Base-by-base conservation (phyloP, 2,113 vertebrate species). In the Amphilophus citrinellus region DNA sequence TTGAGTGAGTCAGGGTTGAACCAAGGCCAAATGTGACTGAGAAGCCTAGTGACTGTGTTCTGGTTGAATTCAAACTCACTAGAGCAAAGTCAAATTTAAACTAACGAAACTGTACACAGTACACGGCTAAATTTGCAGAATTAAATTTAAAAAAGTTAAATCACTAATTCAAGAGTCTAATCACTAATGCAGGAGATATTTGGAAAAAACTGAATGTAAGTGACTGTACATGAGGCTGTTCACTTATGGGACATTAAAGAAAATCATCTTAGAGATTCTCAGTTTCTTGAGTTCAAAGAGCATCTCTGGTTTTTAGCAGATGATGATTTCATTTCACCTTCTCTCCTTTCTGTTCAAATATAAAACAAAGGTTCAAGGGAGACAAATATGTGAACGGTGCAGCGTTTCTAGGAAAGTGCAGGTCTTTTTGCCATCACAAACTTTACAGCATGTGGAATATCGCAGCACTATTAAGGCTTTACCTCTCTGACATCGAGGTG, bases 401-500 rank as follows among this genome's bases (percentile, higher is more conserved):
- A 35, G 11, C 57, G 32, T 61, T 20, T 80, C 57, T 32, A 15
- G 47, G 32, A 27, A 53, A 24, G 35, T 44, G 37, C 18, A 18
- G 58, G 22, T 32, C 30, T 61, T 82, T 22, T 53, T 20, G 66
- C 66, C 83, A 76, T 50, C 60, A 50, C 30, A 73, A 63, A 84
- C 86, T 6, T 22, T 32, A 18, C 57, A 50, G 61, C 14, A 7
- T 61, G 15, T 24, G 58, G 15, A 68, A 78, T 50, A 71, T 39
- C 35, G 24, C 73, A 11, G 35, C 11, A 47, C 37, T 44, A 47
- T 60, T 6, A 39, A 35, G 71, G 78, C 71, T 81, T 85, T 47
- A 63, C 39, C 53, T 79, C 77, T 80, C 63, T 80, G 86, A 79
- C 85, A 85, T 79, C 24, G 1, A 86, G 89, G 91, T 93, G 92